phyloP scores from a whole-genome alignment of 1,140 invertebrate genomes.

The Tetramorium simillimum region DNA sequence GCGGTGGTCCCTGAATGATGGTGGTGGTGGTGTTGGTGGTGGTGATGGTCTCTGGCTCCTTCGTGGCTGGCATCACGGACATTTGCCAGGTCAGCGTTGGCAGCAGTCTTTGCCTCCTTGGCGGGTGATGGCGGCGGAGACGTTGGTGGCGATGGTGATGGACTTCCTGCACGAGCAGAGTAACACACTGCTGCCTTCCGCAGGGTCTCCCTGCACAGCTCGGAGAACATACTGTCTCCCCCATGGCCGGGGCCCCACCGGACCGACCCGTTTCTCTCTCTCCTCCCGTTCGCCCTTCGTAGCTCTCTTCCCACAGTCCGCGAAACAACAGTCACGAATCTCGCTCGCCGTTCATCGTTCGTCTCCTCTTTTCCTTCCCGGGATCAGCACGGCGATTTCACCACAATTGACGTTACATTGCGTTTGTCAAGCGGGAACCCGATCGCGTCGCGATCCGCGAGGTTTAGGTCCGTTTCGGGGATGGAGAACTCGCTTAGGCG shows the following conservation, averaged over 20 bases:
- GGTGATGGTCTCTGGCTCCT: conserved; percentile 48
- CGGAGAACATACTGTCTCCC: conserved; percentile 87
- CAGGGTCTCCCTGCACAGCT: conserved; percentile 88
- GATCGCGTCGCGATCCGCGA: neutral
- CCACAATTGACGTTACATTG: conserved; percentile 37
- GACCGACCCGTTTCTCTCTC: conserved; percentile 70
- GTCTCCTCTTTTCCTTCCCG: neutral
- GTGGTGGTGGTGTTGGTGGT: conserved; percentile 2
- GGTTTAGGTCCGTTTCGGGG: neutral
- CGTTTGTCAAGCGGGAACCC: neutral
- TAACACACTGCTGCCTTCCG: conserved; percentile 86
- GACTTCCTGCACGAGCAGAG: conserved; percentile 83
- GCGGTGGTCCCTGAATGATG: conserved; percentile 57
- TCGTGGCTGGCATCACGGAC: conserved; percentile 74
- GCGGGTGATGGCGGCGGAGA: conserved; percentile 83
- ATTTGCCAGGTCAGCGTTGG: conserved; percentile 79
- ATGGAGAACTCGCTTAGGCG: conserved; percentile 2
- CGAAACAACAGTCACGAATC: conserved; percentile 30
- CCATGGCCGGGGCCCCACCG: conserved; percentile 83
- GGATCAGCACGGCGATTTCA: conserved; percentile 36
- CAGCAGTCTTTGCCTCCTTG: conserved; percentile 81
- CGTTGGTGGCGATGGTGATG: conserved; percentile 83
- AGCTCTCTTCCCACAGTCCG: neutral
- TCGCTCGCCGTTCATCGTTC: conserved; percentile 33
- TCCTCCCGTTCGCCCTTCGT: conserved; percentile 31